Percentiles rank a stretch among this genome's conserved stretches.
Conservation (phyloP, 2,888 invertebrate genomes). For the Girardia tigrina region DNA sequence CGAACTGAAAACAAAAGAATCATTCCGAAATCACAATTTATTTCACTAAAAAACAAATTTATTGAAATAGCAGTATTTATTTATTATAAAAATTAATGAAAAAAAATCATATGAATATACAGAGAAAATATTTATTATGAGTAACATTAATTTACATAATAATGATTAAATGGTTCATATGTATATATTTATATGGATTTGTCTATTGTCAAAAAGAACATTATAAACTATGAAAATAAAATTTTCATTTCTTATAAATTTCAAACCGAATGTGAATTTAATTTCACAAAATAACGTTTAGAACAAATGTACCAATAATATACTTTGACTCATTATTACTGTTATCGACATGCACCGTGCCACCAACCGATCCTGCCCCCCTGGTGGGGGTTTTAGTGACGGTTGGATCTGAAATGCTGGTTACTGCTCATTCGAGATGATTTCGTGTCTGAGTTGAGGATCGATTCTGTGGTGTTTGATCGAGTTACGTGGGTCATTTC, state of each 20-base stretch:
- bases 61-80: neutral
- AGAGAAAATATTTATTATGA: conserved; percentile 23
- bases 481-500: neutral
- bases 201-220: neutral
- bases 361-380: neutral
- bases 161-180: conserved; percentile 8
- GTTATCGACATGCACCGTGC: no score
- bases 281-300: neutral
- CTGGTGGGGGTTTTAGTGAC: neutral
- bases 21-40: no score
- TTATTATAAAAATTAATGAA: conserved; percentile 23
- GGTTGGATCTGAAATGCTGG: conserved; percentile 3
- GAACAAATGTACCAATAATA: neutral
- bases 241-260: neutral
- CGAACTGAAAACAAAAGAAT: no score
- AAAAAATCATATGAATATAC: conserved; percentile 23
- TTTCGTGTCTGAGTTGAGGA: neutral
- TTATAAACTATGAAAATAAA: neutral
- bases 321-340: neutral
- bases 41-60: neutral
- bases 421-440: neutral
- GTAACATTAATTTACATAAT: conserved; percentile 23
- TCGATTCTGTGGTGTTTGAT: neutral
- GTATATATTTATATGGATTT: conserved; percentile 1
- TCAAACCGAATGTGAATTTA: neutral